phyloP scores from a whole-genome alignment of 2,888 invertebrate species.

The Stenodema calcarata region DNA sequence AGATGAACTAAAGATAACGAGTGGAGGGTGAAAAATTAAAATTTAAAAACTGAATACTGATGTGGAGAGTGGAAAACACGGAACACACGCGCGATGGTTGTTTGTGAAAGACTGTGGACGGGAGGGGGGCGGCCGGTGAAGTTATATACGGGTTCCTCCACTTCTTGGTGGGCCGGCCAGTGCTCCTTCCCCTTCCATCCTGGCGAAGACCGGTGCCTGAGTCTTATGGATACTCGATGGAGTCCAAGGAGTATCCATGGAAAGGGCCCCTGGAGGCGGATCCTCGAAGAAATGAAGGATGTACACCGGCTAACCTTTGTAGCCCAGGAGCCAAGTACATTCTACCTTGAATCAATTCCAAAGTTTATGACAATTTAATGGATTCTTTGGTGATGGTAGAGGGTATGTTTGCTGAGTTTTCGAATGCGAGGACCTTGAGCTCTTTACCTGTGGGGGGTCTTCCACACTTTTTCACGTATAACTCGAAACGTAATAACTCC shows the following conservation, averaged over 20 bases:
- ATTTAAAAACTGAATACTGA: neutral
- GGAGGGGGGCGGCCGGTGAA: slow-evolving; percentile 20
- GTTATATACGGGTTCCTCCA: slow-evolving; percentile 47
- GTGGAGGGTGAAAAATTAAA: neutral
- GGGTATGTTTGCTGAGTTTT: too few species aligned
- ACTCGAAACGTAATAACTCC: too few species aligned
- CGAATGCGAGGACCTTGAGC: too few species aligned
- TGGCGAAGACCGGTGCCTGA: neutral
- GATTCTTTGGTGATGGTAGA: too few species aligned
- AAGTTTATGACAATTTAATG: too few species aligned
- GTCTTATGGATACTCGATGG: neutral
- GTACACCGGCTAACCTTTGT: too few species aligned
- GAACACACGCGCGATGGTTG: slow-evolving; percentile 14
- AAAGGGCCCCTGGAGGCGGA: neutral
- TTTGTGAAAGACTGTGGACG: slow-evolving; percentile 30
- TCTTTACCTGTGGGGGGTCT: too few species aligned
- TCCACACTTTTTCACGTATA: too few species aligned
- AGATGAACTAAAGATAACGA: neutral
- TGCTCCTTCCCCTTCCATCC: slow-evolving; percentile 33
- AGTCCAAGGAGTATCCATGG: neutral
- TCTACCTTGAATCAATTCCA: too few species aligned
- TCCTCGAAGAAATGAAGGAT: neutral
- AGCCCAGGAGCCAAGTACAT: too few species aligned
- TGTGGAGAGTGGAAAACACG: neutral
- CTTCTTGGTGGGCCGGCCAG: slow-evolving; percentile 9